Conservation (phyloP, 2,888 invertebrate species). For the Drosophila dives region DNA sequence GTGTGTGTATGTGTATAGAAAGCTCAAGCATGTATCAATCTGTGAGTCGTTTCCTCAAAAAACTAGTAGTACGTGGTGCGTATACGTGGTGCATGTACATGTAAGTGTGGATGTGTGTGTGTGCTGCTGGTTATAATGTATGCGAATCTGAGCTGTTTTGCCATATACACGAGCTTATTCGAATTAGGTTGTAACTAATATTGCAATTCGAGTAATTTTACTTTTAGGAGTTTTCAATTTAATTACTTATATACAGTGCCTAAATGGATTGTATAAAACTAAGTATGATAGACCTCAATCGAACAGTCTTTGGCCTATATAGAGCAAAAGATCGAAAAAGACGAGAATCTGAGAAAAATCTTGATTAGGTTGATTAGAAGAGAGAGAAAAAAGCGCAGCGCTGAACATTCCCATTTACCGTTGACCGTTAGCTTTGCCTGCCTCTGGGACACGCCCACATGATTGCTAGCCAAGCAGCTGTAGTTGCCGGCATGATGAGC, state of each 20-base stretch:
- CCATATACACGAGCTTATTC: conserved; percentile 17
- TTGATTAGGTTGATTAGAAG: conserved; percentile 36
- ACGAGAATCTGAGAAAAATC: conserved; percentile 48
- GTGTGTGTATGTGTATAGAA: conserved; percentile 21
- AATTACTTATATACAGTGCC: conserved; percentile 38
- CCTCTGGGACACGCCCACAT: conserved; percentile 86
- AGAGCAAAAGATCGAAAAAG: conserved; percentile 51
- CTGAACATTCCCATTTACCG: conserved; percentile 84
- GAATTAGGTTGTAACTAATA: conserved; percentile 45
- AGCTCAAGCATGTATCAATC: conserved; percentile 58
- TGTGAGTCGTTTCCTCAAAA: conserved; percentile 44
- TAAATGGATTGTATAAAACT: conserved; percentile 14
- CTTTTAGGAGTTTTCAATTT: neutral
- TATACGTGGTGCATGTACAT: conserved; percentile 18
- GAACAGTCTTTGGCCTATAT: conserved; percentile 53
- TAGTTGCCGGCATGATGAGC: conserved; percentile 88
- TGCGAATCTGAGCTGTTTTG: conserved; percentile 47
- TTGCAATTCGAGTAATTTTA: conserved; percentile 11
- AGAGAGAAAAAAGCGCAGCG: conserved; percentile 23
- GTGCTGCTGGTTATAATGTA: conserved; percentile 54
- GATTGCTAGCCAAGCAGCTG: conserved; percentile 87
- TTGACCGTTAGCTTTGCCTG: conserved; percentile 87
- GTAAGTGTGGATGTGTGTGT: conserved; percentile 54
- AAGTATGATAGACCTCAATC: conserved; percentile 44
- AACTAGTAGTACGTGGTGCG: conserved; percentile 21